Evolutionary conservation across 2,888 invertebrate species (phyloP), one percentile per base, ranked within the genome.

Genomic region (Eremobia ochroleuca): DNA sequence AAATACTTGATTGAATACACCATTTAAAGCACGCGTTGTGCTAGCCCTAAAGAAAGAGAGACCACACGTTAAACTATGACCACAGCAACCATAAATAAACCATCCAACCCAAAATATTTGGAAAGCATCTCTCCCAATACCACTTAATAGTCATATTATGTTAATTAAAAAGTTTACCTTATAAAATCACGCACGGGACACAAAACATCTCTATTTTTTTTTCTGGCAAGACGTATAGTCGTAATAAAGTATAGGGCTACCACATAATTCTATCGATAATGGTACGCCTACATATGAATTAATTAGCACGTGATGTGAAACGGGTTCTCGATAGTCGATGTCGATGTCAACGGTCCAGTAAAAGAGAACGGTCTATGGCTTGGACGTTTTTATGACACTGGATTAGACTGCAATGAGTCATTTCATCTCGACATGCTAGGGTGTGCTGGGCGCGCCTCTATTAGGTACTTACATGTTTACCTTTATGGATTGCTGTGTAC

Each of bases 221-320:
- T 91, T 90, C 89, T 93, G 93, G 91, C 93, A 94, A 92, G 93
- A 93, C 90, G 93, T 91, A 95, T 93, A 85, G 93, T 82, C 84
- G 92, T 92, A 91, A 95, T 95, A 96, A 96, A 96, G 92, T 93
- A 93, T 91, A 93, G 94, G 92, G 94, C 95, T 95, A 95, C 95
- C 94, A 95, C 94, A 95, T 94, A 93, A 95, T 95, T 94, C 93
- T 94, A 93, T 95, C 95, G 94, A 95, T 95, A 95, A 95, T 95
- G 92, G 94, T 92, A 94, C 96, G 95, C 96, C 96, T 93, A 96
- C 96, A 92, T 94, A 92, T 89, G 95, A 95, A 96, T 96, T 96
- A 96, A 96, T 96, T 96, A 96, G 95, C 96, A 96, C 94, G 91
- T 93, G 93, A 93, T 92, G 94, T 91, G 93, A 92, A 94, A 95